phyloP scores from a whole-genome alignment of 1,140 invertebrate species.

The Ceratina calcarata region DNA sequence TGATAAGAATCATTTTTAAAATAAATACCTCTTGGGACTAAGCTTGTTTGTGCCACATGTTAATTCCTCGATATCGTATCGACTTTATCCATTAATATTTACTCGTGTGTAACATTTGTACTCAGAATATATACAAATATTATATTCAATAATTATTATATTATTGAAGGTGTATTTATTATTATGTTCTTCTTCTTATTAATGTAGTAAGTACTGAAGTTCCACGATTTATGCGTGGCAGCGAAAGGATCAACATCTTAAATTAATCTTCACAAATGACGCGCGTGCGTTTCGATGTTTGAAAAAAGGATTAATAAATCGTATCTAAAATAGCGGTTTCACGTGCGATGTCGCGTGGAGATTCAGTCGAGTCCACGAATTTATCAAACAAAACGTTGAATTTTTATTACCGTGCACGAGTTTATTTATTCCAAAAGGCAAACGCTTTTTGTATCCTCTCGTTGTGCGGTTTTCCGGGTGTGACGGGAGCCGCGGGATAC shows the following conservation, averaged over 20 bases:
- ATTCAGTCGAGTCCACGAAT: background rate
- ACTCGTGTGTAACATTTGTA: no score
- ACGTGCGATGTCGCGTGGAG: background rate
- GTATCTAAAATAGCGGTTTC: background rate
- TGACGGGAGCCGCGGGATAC: slow-evolving; percentile 34
- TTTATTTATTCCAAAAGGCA: slow-evolving; percentile 78
- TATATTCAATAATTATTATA: no score
- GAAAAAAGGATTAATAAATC: background rate
- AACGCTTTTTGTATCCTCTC: slow-evolving; percentile 76
- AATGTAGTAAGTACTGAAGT: no score
- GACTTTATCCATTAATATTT: no score
- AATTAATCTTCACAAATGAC: no score
- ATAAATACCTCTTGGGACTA: slow-evolving; percentile 12
- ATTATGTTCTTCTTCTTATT: background rate
- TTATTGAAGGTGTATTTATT: no score
- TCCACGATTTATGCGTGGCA: no score
- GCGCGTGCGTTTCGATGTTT: background rate
- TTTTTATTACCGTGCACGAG: background rate
- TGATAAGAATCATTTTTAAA: slow-evolving; percentile 20
- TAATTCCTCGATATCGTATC: no score
- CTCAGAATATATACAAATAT: no score
- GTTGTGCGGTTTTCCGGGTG: slow-evolving; percentile 65
- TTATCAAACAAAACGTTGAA: no score
- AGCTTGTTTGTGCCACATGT: background rate
- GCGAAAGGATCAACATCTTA: no score